Percentiles rank a stretch among this genome's conserved stretches.
These are phyloP conservation scores for Drosophila bocki DNA, from an alignment of 1,140 invertebrate species.

Conservation along the genomic window DNA sequence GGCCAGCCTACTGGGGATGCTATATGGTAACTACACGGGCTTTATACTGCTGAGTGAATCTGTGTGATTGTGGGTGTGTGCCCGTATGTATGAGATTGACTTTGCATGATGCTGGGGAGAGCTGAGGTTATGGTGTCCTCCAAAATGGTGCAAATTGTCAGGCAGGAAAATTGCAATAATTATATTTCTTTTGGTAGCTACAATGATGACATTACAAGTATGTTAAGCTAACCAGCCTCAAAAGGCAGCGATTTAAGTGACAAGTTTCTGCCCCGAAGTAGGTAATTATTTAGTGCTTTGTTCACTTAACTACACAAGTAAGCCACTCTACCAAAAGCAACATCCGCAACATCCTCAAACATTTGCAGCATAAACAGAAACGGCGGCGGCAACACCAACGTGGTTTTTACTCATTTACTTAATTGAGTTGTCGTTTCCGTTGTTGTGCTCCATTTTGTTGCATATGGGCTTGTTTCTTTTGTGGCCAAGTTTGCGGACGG, in stretches of 20 bases:
- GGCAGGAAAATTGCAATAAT: constrained; percentile 32
- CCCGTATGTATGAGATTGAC: constrained; percentile 47
- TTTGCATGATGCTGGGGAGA: constrained; percentile 52
- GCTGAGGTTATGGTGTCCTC: constrained; percentile 37
- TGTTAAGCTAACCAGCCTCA: not conserved
- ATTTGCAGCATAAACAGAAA: constrained; percentile 23
- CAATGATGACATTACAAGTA: constrained; percentile 16
- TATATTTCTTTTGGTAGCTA: constrained; percentile 27
- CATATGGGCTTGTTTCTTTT: constrained; percentile 54
- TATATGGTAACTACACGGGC: constrained; percentile 45
- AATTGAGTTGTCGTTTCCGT: constrained; percentile 69
- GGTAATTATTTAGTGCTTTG: constrained; percentile 42
- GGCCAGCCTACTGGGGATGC: constrained; percentile 10
- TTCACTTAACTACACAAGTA: constrained; percentile 51
- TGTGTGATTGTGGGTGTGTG: not conserved
- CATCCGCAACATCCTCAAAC: constrained; percentile 26
- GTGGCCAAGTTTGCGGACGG: constrained; percentile 43
- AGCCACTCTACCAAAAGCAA: constrained; percentile 43
- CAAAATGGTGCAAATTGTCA: constrained; percentile 22
- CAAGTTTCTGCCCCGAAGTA: constrained; percentile 3
- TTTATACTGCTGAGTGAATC: not conserved
- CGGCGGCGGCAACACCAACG: constrained; percentile 44
- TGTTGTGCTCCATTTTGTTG: constrained; percentile 53
- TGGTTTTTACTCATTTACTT: constrained; percentile 70
- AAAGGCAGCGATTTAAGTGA: constrained; percentile 6